Evolutionary conservation across 1,140 invertebrate genomes (phyloP), one percentile per base, ranked within the genome.

Genomic region (Drosophila santomea): DNA sequence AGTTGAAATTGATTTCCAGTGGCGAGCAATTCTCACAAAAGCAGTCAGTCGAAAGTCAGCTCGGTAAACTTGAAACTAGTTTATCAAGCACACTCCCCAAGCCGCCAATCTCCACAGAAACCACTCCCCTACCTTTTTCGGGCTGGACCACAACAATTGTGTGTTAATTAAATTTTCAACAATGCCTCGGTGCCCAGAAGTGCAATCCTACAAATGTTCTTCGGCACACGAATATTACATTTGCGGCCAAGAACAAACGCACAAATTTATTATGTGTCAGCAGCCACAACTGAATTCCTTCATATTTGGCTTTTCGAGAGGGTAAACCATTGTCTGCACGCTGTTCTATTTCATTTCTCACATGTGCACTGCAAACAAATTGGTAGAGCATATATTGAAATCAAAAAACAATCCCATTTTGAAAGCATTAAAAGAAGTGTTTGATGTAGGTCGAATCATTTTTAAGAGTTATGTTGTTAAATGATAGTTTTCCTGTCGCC

Each of bases 151-250:
- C 54, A 79, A 78, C 72, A 79, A 76, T 80, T 79, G 79, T 72
- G 76, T 67, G 79, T 88, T 86, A 86, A 86, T 88, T 86, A 86
- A 83, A 88, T 77, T 86, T 78, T 73, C 58, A 74, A 75, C 79
- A 88, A 73, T 79, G 41, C 54, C 54, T 54, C 41, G 28, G 35
- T 43, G 59, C 69, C 52, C 47, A 59, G 47, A 61, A 75, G 57
- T 60, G 39, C 51, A 23, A 48, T 50, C 48, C 44, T 75, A 68
- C 55, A 71, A 58, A 77, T 45, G 47, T 62, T 68, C 48, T 79
- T 52, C 6, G 59, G 58, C 23, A 55, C 48, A 59, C 41, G 78
- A 80, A 80, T 80, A 75, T 80, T 58, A 76, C 61, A 72, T 69
- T 62, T 61, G 32, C 55, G 71, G 48, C 38, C 56, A 66, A 79